Percentiles rank a stretch among this genome's conserved stretches.
phyloP scores from a whole-genome alignment of 2,113 vertebrate genomes.

The Mola mola region DNA sequence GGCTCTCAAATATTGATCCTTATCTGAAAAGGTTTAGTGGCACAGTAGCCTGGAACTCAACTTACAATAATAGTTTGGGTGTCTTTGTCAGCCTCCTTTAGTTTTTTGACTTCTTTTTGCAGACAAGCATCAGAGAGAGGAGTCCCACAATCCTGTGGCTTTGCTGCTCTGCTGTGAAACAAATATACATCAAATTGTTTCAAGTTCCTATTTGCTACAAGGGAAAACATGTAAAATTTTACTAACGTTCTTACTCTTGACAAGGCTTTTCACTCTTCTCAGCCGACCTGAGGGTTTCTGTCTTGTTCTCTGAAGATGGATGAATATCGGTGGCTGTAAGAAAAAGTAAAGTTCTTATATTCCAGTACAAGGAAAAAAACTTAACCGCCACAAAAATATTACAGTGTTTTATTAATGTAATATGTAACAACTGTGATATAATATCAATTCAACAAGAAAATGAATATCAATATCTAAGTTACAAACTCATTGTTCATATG shows the following conservation, averaged over 20 bases:
- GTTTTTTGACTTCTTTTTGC: slow-evolving; percentile 85
- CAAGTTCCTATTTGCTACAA: background rate
- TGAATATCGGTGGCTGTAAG: slow-evolving; percentile 15
- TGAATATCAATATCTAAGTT: too few relatives aligned
- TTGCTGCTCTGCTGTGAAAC: slow-evolving; percentile 34
- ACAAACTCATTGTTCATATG: too few relatives aligned
- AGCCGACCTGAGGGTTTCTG: slow-evolving; percentile 1
- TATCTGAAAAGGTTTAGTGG: background rate
- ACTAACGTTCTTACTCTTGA: slow-evolving; percentile 54
- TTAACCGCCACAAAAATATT: too few relatives aligned
- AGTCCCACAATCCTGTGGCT: slow-evolving; percentile 66
- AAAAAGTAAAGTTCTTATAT: slow-evolving; percentile 3
- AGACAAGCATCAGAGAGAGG: slow-evolving; percentile 82
- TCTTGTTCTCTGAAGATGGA: slow-evolving; percentile 30
- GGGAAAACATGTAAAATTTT: slow-evolving; percentile 20
- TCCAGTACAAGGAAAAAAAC: background rate
- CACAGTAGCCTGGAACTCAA: slow-evolving; percentile 26
- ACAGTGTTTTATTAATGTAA: background rate
- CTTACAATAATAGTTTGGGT: slow-evolving; percentile 90
- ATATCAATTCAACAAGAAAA: too few relatives aligned
- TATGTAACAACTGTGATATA: background rate
- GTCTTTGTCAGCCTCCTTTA: slow-evolving; percentile 88
- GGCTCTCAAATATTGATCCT: background rate
- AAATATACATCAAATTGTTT: slow-evolving; percentile 35
- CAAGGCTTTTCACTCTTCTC: slow-evolving; percentile 32